Conservation (phyloP, 2,113 vertebrate species). For the Phoenicopterus ruber region DNA sequence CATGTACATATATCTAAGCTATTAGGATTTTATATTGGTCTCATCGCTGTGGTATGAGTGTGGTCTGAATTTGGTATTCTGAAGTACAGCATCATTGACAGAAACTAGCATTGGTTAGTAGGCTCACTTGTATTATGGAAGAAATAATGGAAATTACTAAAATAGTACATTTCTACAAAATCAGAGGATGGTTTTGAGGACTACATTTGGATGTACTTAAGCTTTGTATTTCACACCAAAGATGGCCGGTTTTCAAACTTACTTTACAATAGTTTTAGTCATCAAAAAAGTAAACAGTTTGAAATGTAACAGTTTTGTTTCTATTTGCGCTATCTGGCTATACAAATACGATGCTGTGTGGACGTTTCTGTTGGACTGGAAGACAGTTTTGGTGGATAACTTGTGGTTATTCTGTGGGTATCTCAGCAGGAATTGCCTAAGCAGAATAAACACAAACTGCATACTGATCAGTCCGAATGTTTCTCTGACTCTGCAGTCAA, state of each 20-base stretch:
- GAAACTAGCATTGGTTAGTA: background rate
- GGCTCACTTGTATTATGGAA: background rate
- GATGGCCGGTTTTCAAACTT: background rate
- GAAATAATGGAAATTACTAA: background rate
- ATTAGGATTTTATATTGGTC: background rate
- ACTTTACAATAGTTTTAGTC: background rate
- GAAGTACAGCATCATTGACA: background rate
- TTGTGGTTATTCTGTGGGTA: background rate
- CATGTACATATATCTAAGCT: background rate
- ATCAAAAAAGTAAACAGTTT: background rate
- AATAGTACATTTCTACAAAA: background rate
- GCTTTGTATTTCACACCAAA: background rate
- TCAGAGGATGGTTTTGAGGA: background rate
- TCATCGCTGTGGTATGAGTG: background rate
- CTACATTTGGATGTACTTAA: background rate
- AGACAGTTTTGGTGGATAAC: background rate
- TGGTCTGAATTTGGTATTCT: background rate
- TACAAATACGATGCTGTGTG: accelerated
- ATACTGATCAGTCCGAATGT: background rate
- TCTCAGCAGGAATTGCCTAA: background rate
- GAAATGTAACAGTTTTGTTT: background rate
- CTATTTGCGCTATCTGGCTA: background rate
- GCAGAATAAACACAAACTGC: background rate
- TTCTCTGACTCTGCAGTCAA: background rate
- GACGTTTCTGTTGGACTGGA: background rate